These are phyloP conservation scores for Helicolenus hilgendorfi DNA, from an alignment of 2,797 vertebrate genomes.

Conservation along the genomic window DNA sequence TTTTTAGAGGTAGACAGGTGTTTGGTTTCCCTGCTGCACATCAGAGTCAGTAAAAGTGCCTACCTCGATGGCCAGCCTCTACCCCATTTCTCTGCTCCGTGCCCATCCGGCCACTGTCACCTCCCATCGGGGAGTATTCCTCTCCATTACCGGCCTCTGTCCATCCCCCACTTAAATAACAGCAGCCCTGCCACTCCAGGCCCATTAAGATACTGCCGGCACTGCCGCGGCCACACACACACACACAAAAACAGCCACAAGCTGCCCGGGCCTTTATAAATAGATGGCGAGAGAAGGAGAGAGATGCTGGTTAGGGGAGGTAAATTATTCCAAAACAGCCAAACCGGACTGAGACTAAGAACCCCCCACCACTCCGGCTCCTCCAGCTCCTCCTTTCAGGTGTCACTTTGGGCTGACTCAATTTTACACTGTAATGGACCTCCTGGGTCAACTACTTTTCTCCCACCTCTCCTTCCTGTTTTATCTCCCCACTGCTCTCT, in stretches of 20 bases:
- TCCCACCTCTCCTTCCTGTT: conserved; percentile 59
- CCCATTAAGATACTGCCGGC: conserved; percentile 86
- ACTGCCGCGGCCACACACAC: conserved; percentile 22
- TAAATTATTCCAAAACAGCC: conserved; percentile 90
- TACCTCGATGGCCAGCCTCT: conserved; percentile 9
- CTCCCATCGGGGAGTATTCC: conserved; percentile 82
- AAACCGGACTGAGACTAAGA: conserved; percentile 79
- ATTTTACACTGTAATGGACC: conserved; percentile 92
- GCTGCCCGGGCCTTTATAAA: conserved; percentile 85
- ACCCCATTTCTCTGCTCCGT: conserved; percentile 56
- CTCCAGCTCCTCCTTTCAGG: conserved; percentile 80
- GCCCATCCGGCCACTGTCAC: conserved; percentile 73
- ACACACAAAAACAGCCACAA: conserved; percentile 49
- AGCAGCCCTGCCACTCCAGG: conserved; percentile 85
- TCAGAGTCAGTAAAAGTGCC: conserved; percentile 1
- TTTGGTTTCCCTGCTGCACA: not conserved
- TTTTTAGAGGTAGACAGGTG: not conserved
- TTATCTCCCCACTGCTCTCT: conserved; percentile 74
- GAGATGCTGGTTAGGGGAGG: conserved; percentile 82
- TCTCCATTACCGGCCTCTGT: conserved; percentile 86
- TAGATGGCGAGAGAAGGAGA: conserved; percentile 79
- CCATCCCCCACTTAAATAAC: conserved; percentile 88
- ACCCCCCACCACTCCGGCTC: conserved; percentile 36
- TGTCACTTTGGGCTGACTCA: conserved; percentile 90
- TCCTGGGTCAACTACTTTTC: conserved; percentile 85